Evolutionary conservation across 2,888 invertebrate species (phyloP), one percentile per base, ranked within the genome.

Genomic region (Eupeodes luniger): DNA sequence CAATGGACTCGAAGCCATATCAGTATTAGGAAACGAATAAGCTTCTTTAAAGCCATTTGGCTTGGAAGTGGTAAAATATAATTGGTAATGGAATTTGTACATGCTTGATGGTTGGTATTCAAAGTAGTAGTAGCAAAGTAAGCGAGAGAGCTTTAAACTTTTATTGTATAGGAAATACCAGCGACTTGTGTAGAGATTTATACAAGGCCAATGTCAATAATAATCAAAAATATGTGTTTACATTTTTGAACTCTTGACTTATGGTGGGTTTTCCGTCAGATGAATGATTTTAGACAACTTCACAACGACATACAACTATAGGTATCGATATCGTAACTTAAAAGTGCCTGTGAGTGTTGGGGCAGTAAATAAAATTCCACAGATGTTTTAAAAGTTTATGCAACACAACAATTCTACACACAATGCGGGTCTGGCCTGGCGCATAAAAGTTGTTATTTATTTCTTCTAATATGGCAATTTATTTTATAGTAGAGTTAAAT

Each of bases 171-270:
- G 9, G 1, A 10, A 27, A 14, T 4, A n/a, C 0, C 61, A 2
- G 44, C 40, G 70, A 57, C 44, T 57, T 67, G 6, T 49, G 4
- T 6, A 10, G 4, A 59, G 3, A 14, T 44, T 5, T 34, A 44
- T 74, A 64, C 88, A 88, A 88, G 88, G 88, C 80, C 88, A 88
- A 85, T 87, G 87, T 84, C 87, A 87, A 69, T 72, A 87, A 69
- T 72, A 84, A 16, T 81, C 36, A 27, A 77, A 72, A 77, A 69
- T 70, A 69, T 70, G 49, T 72, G 40, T 81, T 62, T 44, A 51
- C 75, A 12, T 49, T 76, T 85, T 76, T 85, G 81, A 85, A 81
- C 64, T 62, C 40, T 49, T 62, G 36, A 78, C 5, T 59, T 67
- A 66, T 75, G 0, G 40, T 49, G 14, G 36, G 61, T 44, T 59